phyloP scores from a whole-genome alignment of 2,797 vertebrate species.

The Hoplostethus atlanticus region DNA sequence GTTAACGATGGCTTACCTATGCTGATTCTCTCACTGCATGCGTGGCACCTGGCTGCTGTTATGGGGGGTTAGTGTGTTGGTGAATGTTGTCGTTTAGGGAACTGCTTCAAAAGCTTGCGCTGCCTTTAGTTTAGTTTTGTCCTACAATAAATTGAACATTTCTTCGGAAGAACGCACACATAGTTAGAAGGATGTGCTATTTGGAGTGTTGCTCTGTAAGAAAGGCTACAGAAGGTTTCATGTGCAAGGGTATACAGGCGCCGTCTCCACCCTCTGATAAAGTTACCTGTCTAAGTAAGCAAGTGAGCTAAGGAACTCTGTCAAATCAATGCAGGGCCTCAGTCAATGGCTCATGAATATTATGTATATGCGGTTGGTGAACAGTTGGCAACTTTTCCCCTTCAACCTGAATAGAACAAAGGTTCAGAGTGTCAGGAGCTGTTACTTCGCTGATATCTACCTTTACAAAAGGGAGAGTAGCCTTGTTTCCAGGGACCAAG shows the following conservation, averaged over 20 bases:
- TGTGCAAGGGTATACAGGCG: constrained; percentile 17
- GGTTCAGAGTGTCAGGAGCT: constrained; percentile 41
- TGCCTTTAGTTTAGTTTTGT: constrained; percentile 27
- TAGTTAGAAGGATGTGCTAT: constrained; percentile 13
- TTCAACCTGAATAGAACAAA: constrained; percentile 34
- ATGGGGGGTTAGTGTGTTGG: constrained; percentile 6
- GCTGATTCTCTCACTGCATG: constrained; percentile 16
- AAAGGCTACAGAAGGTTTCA: constrained; percentile 31
- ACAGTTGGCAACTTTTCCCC: constrained; percentile 23
- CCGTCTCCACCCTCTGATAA: constrained; percentile 1
- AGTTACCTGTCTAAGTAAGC: constrained; percentile 52
- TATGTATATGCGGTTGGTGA: constrained; percentile 38
- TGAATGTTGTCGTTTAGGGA: neutral
- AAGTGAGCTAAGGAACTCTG: constrained; percentile 31
- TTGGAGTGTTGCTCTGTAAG: constrained; percentile 16
- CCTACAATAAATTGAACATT: constrained; percentile 51
- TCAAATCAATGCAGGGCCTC: constrained; percentile 34
- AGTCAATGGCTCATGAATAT: constrained; percentile 51
- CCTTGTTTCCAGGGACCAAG: constrained; percentile 61
- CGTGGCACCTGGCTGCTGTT: constrained; percentile 6
- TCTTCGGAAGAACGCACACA: neutral
- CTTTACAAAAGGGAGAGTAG: constrained; percentile 47
- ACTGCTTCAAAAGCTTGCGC: constrained; percentile 34
- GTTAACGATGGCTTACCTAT: constrained; percentile 15
- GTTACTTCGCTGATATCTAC: constrained; percentile 43